Base-by-base conservation (phyloP, 1,140 invertebrate species). In the Scylla paramamosain region DNA sequence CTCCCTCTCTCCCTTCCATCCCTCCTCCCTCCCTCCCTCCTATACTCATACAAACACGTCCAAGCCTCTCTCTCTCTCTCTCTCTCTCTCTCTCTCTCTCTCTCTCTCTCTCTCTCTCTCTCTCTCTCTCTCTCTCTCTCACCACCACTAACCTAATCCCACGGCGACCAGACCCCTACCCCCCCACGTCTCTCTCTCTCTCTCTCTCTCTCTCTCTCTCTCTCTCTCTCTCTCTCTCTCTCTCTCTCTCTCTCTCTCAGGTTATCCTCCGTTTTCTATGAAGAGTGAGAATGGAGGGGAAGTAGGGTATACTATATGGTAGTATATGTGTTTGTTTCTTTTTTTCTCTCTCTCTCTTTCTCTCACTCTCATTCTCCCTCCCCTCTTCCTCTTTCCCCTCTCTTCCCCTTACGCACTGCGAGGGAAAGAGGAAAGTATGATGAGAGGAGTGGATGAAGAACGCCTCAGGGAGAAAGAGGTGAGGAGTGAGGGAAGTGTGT, bases 161-260 rank as follows among this genome's bases (percentile, higher is more conserved):
- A 16, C 52, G 52, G 20, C 2, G 10, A 2, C 39, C 39, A 39
- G 39, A 2, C 39, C 77, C 77, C 25, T 12, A 4, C 29, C 77
- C 28, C 20, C 10, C 83, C 28, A 3, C 28, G 10, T 86, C 83
- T 86, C 28, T 59, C 83, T 31, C 83, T 39, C 83, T 39, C 28
- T 39, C 83, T 39, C 83, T 86, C 83, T 86, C 88, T 90, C 88
- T 46, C 46, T 77, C 91, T 92, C 28, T 77, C 89, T 52, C 32
- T 91, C 89, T 91, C 32, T 91, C 89, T 91, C 32, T 91, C 89
- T 91, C 25, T 48, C 32, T 91, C 32, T 91, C 32, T 39, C 87
- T 89, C 87, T 89, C n/a, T 39, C 32, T 89, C n/a, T 39, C n/a
- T 29, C 86, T 29, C n/a, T 31, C 87, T 31, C 87, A 39, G 39